Base-by-base conservation (phyloP, 1,140 invertebrate genomes). In the Hypsibius dujardini region DNA sequence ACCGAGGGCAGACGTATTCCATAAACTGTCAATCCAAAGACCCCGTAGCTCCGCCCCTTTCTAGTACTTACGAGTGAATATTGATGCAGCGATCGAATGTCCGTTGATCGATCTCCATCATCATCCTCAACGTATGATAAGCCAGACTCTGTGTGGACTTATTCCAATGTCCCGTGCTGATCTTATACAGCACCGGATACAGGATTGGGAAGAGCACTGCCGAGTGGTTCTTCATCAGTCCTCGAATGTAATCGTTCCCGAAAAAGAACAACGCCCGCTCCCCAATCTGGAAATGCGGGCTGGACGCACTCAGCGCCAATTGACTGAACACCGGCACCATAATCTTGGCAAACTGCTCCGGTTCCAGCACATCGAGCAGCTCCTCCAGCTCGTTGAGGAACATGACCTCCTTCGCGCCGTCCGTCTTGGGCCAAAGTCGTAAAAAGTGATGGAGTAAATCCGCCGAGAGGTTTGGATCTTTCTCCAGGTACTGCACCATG, bases 341-440 rank as follows among this genome's bases (percentile, higher is more conserved):
- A 40, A 83, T 80, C 74, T 83, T 84, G 71, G 80, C 78, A 76
- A 84, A 84, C 74, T 83, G 81, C 70, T 79, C 78, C 46, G 82
- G 82, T 75, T 84, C 83, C 75, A 84, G 83, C 59, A 84, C 82
- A 77, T 83, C 82, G 59, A 84, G 74, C 47, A 83, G 83, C 74
- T 83, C 83, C 73, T 83, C 82, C 56, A 83, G 77, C 74, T 84
- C 82, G 71, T 82, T 82, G n/a, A 83, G 74, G 74, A 84, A 83
- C 82, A 84, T 83, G 73, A 79, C 79, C 77, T 84, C 82, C 76
- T 84, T 84, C 72, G 81, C 81, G 76, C 81, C 82, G 74, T 81
- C 82, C 12, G 82, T 82, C 73, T 83, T 82, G 47, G 82, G 82
- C 82, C 82, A 84, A 74, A 81, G 83, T 74, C 83, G 83, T 69